A percentile compares a stretch with the other conserved stretches of the same genome.
phyloP scores from a whole-genome alignment of 1,140 invertebrate genomes.

The Cheumatopsyche charites region DNA sequence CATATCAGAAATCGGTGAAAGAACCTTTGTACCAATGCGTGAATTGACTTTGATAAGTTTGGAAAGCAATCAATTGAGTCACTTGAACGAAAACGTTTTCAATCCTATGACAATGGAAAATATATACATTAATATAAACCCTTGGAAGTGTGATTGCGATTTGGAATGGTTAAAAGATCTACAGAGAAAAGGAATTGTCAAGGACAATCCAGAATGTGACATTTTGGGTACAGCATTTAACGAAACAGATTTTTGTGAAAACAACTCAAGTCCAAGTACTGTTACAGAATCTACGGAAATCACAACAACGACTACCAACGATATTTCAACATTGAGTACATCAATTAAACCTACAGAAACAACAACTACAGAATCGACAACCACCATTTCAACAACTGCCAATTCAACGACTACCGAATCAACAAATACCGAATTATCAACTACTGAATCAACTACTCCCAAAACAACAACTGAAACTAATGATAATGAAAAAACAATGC shows the following conservation, averaged over 20 bases:
- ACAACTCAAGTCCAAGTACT: neutral
- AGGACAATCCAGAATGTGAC: slow-evolving; percentile 25
- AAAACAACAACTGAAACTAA: too few species aligned
- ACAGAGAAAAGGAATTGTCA: neutral
- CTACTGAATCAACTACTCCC: neutral
- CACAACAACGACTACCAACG: too few species aligned
- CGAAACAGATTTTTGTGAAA: neutral
- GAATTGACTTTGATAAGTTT: slow-evolving; percentile 20
- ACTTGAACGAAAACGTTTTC: slow-evolving; percentile 51
- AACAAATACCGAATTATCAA: neutral
- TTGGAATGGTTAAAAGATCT: slow-evolving; percentile 39
- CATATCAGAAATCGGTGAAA: slow-evolving; percentile 47
- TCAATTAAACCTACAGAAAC: neutral
- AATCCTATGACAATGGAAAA: slow-evolving; percentile 44
- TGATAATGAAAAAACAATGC: too few species aligned
- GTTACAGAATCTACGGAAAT: neutral
- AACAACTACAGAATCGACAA: neutral
- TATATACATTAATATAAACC: slow-evolving; percentile 44
- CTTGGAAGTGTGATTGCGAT: slow-evolving; percentile 40
- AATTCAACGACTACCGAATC: neutral
- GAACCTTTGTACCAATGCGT: slow-evolving; percentile 49
- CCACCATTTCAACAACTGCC: neutral
- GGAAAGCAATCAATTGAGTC: slow-evolving; percentile 43
- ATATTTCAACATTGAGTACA: too few species aligned
- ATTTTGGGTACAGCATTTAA: neutral